phyloP scores from a whole-genome alignment of 2,797 vertebrate species.

The Neomorphus geoffroyi region DNA sequence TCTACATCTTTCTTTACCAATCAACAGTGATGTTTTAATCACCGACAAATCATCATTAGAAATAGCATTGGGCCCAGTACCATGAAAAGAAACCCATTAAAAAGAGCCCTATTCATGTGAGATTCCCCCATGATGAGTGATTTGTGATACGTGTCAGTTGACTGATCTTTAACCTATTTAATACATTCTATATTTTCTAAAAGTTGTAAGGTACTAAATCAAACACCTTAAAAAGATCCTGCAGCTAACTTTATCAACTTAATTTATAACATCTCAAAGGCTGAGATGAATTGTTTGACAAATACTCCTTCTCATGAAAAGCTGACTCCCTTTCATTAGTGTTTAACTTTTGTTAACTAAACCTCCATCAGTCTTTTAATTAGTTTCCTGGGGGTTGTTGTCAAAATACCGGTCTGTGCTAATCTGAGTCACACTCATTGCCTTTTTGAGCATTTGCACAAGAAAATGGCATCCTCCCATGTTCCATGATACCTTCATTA shows the following conservation, averaged over 20 bases:
- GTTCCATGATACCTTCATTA: not conserved
- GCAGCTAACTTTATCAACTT: not conserved
- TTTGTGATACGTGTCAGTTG: not conserved
- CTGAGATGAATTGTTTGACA: not conserved
- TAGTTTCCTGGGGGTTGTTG: not conserved
- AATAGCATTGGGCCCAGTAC: not conserved
- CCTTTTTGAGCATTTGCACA: not conserved
- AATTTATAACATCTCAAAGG: not conserved
- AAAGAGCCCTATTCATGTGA: not conserved
- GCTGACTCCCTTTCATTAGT: not conserved
- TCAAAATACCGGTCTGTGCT: not conserved
- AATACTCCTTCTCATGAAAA: not conserved
- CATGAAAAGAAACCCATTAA: not conserved
- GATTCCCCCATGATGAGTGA: not conserved
- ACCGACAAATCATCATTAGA: not conserved
- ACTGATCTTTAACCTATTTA: not conserved
- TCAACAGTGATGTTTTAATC: slow-evolving; percentile 33
- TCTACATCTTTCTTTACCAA: not conserved
- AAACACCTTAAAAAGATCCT: not conserved
- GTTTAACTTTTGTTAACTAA: slow-evolving; percentile 26
- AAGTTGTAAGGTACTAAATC: not conserved
- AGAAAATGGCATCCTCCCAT: not conserved
- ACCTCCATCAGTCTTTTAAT: not conserved
- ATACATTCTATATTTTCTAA: not conserved
- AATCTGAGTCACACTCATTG: not conserved